Base-by-base conservation (phyloP, 2,888 invertebrate species). In the Slavum lentiscoides region DNA sequence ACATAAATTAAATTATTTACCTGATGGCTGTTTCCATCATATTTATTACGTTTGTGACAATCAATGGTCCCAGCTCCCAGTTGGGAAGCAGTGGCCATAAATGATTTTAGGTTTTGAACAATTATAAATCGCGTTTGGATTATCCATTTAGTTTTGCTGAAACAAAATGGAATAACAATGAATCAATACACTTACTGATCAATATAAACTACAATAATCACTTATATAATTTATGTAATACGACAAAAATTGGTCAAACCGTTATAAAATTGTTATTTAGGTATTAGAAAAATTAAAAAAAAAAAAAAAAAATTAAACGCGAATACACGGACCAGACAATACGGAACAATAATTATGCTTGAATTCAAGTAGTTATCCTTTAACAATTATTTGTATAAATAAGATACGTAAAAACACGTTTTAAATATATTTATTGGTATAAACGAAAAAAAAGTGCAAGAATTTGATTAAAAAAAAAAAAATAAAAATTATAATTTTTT, bases 81-180 rank as follows among this genome's bases (percentile, higher is more conserved):
- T 80, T 80, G 80, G 80, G 80, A 80, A 80, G 80, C 80, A 64
- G 80, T 80, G 80, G 80, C 80, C 80, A 80, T 80, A 80, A 80
- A 80, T 80, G 80, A 80, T 80, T 80, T 72, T 80, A 80, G 30
- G 64, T 64, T 80, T 64, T 72, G 80, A 80, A 80, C 80, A 72
- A 80, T 70, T 80, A 64, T 80, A 55, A 70, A 64, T 72, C 19
- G 70, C 80, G 55, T 64, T 80, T 64, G 64, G 55, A 64, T 80
- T 80, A 80, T 80, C 80, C 80, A 80, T 80, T 80, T 80, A 80
- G 80, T 80, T 80, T 70, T 64, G 39, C 80, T 80, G 58, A 55
- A 58, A 53, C 4, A 7, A 23, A 37, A 72, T 21, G 53, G 17
- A 49, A 49, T 30, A 53, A 23, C 4, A 23, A 23, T 13, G 11